phyloP scores from a whole-genome alignment of 2,113 vertebrate species.

The Scomber colias region DNA sequence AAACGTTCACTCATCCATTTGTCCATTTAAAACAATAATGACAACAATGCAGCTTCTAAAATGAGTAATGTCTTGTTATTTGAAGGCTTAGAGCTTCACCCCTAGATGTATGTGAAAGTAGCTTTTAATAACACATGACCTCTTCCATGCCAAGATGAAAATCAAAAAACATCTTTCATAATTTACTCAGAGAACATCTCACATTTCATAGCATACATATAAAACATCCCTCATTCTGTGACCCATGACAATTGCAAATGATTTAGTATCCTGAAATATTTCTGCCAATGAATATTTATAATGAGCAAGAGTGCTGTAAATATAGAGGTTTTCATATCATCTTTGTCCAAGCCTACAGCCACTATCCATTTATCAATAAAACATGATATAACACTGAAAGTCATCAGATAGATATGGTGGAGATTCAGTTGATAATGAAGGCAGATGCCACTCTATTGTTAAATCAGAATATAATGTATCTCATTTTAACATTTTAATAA shows the following conservation, averaged over 20 bases:
- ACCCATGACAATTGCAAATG: constrained; percentile 46
- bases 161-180: constrained; percentile 13
- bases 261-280: constrained; percentile 30
- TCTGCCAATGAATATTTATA: constrained; percentile 44
- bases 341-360: constrained; percentile 8
- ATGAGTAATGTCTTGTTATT: too few relatives aligned
- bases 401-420: background rate
- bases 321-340: constrained; percentile 22
- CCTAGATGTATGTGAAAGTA: background rate
- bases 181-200: constrained; percentile 30
- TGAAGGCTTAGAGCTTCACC: background rate
- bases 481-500: background rate
- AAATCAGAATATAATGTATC: background rate
- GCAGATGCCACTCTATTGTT: background rate
- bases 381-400: background rate
- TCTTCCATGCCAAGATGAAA: constrained; percentile 14
- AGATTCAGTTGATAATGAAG: background rate
- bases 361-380: constrained; percentile 10
- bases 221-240: constrained; percentile 14
- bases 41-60: background rate
- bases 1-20: background rate
- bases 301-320: constrained; percentile 27
- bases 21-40: background rate
- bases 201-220: background rate
- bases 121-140: background rate